A percentile compares a stretch with the other conserved stretches of the same genome.
Conservation (phyloP, 2,797 vertebrate species). For the Chelonia mydas region DNA sequence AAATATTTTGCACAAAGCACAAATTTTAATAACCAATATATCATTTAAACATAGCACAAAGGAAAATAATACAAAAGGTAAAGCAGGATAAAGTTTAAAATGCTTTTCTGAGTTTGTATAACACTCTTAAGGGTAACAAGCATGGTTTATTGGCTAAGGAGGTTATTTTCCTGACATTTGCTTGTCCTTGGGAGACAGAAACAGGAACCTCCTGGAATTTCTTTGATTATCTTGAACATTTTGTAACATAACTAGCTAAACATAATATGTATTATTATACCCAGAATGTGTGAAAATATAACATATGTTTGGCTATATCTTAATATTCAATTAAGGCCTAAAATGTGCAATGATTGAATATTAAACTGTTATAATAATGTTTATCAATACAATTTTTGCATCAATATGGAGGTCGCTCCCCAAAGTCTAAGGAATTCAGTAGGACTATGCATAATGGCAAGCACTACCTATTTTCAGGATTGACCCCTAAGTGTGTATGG, state of each 20-base stretch:
- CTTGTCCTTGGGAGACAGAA: neutral
- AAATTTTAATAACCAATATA: neutral
- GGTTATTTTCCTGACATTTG: neutral
- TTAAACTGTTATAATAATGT: neutral
- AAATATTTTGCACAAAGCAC: neutral
- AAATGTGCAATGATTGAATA: neutral
- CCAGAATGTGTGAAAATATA: neutral
- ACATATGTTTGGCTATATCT: neutral
- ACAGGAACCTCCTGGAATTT: neutral
- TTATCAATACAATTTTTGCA: neutral
- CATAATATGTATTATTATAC: neutral
- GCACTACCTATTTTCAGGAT: neutral
- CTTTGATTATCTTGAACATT: neutral
- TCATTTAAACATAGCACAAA: neutral
- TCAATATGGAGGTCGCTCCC: neutral
- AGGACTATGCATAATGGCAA: neutral
- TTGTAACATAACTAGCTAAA: neutral
- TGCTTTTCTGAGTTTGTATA: too few species aligned
- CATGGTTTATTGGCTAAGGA: neutral
- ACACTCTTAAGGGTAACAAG: too few species aligned
- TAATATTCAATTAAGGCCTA: neutral
- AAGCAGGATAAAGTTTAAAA: too few species aligned
- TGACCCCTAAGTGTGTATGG: neutral
- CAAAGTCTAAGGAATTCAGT: neutral
- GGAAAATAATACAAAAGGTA: too few species aligned